phyloP scores from a whole-genome alignment of 2,888 invertebrate genomes.

The Galerucella nymphaeae region DNA sequence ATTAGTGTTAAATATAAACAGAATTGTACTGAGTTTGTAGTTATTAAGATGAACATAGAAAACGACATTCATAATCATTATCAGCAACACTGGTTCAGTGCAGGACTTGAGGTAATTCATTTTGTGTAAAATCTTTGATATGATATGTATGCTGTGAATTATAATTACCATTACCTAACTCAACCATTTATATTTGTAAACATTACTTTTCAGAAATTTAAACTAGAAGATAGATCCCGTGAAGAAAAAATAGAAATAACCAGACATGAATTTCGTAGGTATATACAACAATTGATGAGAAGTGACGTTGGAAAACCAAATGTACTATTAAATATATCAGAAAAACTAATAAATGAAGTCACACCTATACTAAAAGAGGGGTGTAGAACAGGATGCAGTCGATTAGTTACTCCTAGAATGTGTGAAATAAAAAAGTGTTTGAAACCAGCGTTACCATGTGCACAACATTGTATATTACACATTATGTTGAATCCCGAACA shows the following conservation, averaged over 20 bases:
- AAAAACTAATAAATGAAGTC: slow-evolving; percentile 17
- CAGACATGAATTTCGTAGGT: slow-evolving; percentile 61
- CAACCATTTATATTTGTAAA: neutral
- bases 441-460: slow-evolving; percentile 76
- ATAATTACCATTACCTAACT: too few species aligned
- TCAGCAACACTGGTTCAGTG: slow-evolving; percentile 63
- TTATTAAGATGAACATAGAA: slow-evolving; percentile 56
- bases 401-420: slow-evolving; percentile 50
- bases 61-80: slow-evolving; percentile 60
- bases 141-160: neutral
- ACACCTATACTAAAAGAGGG: slow-evolving; percentile 32
- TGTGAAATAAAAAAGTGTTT: slow-evolving; percentile 56
- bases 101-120: slow-evolving; percentile 60
- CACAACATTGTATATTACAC: slow-evolving; percentile 85
- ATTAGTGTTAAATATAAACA: neutral
- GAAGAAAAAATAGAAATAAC: slow-evolving; percentile 64
- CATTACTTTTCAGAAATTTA: slow-evolving; percentile 57
- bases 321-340: slow-evolving; percentile 18
- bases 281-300: slow-evolving; percentile 61
- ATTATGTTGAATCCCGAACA: slow-evolving; percentile 89
- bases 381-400: slow-evolving; percentile 44
- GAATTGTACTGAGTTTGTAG: slow-evolving; percentile 7
- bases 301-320: slow-evolving; percentile 65
- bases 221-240: slow-evolving; percentile 62
- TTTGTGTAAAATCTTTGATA: neutral